Evolutionary conservation across 1,140 invertebrate species (phyloP), one percentile per base, ranked within the genome.

Genomic region (Thaumatotibia leucotreta): DNA sequence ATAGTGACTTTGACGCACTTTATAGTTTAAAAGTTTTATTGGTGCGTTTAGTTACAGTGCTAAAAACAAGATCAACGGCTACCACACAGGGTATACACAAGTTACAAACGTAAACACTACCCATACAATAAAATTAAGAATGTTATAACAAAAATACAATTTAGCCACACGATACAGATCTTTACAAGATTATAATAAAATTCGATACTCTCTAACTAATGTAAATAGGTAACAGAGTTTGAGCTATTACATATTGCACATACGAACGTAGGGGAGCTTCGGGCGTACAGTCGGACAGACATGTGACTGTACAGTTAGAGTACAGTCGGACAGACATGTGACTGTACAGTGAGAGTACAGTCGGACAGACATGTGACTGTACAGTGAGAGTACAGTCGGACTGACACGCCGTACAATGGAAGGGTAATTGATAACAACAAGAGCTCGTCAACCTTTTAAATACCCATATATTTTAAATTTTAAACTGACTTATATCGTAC

Each of bases 231-330:
- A 86, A 82, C 80, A 66, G 72, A 62, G 33, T 76, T 86, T 84
- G 84, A 86, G 82, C 82, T 81, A 76, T 68, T 61, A 49, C 27
- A 58, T 83, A 84, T 85, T 83, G 82, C 82, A 86, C 82, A 65
- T 74, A 23, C 54, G 50, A 75, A 61, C 39, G 66, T 70, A 63
- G 49, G 64, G 65, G 72, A 52, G 45, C 65, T 29, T 54, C 39
- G 14, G n/a, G n/a, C n/a, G 14, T 9, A 45, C 17, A 39, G 35
- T 45, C 39, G 14, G 6, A 14, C 20, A 45, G 14, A n/a, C 5
- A n/a, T 14, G 35, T 39, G 35, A 39, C 35, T 39, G 35, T 39
- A 39, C 35, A n/a, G n/a, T n/a, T n/a, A n/a, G n/a, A n/a, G 14
- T 9, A 45, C 17, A 39, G 35, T 45, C 39, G 14, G 6, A 14